Conservation (phyloP, 2,888 invertebrate species). For the Arge pagana region DNA sequence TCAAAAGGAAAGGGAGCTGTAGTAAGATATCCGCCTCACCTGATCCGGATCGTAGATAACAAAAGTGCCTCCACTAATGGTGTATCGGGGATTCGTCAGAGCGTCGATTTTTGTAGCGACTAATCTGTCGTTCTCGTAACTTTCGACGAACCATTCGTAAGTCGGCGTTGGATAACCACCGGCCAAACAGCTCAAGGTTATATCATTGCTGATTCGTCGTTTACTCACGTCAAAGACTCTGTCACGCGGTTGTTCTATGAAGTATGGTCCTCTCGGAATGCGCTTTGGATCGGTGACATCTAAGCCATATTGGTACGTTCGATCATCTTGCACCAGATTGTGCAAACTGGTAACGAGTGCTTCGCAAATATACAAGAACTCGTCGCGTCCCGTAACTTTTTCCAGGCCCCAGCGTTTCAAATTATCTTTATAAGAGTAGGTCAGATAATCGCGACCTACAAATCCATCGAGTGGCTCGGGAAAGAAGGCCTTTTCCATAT, state of each 20-base stretch:
- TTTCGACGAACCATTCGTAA: constrained; percentile 89
- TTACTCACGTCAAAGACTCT: constrained; percentile 82
- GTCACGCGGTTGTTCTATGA: constrained; percentile 82
- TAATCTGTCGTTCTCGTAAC: constrained; percentile 79
- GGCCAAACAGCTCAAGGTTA: constrained; percentile 79
- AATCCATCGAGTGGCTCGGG: constrained; percentile 63
- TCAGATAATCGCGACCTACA: constrained; percentile 73
- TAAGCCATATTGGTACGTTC: constrained; percentile 84
- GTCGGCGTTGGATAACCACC: constrained; percentile 88
- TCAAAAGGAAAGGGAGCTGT: neutral
- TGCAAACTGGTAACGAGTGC: constrained; percentile 75
- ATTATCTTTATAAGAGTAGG: constrained; percentile 66
- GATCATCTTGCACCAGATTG: constrained; percentile 72
- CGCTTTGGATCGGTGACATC: constrained; percentile 79
- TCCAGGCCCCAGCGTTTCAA: constrained; percentile 84
- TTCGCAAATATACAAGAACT: constrained; percentile 86
- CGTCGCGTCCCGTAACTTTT: constrained; percentile 77
- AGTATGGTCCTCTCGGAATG: constrained; percentile 87
- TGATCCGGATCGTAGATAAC: constrained; percentile 85
- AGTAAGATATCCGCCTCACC: constrained; percentile 37
- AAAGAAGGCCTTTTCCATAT: constrained; percentile 82
- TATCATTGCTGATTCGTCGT: constrained; percentile 72
- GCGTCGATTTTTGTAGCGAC: constrained; percentile 79
- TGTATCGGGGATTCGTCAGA: constrained; percentile 73
- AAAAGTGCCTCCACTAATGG: constrained; percentile 88